A percentile compares a stretch with the other conserved stretches of the same genome.
phyloP scores from a whole-genome alignment of 2,113 vertebrate species.

The Neotoma lepida region DNA sequence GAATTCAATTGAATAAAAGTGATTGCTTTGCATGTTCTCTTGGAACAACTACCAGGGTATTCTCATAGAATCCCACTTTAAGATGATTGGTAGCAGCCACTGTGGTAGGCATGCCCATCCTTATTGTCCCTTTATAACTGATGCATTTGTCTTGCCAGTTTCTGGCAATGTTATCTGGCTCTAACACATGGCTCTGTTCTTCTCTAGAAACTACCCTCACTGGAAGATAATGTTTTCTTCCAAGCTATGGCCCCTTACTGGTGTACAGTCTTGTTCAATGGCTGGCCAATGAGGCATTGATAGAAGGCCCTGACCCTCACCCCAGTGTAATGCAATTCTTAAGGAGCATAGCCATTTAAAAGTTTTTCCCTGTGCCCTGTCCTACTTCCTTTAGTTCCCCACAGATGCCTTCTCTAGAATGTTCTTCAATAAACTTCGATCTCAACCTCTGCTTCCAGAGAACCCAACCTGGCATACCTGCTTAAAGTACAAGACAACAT shows the following conservation, averaged over 20 bases:
- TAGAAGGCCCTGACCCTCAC: neutral
- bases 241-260: neutral
- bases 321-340: neutral
- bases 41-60: neutral
- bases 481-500: conserved; percentile 14
- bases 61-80: neutral
- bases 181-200: neutral
- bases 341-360: neutral
- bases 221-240: neutral
- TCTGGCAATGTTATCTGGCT: neutral
- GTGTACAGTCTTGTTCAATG: neutral
- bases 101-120: neutral
- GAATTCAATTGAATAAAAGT: neutral
- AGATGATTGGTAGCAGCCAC: neutral
- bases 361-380: neutral
- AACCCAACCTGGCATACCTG: neutral
- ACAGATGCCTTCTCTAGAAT: neutral
- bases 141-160: neutral
- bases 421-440: neutral
- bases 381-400: neutral
- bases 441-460: conserved; percentile 7
- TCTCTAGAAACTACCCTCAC: neutral
- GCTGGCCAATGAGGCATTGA: neutral
- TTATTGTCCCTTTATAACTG: neutral
- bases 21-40: neutral